Conservation (phyloP, 2,888 invertebrate species). For the Pasiphila rectangulata region DNA sequence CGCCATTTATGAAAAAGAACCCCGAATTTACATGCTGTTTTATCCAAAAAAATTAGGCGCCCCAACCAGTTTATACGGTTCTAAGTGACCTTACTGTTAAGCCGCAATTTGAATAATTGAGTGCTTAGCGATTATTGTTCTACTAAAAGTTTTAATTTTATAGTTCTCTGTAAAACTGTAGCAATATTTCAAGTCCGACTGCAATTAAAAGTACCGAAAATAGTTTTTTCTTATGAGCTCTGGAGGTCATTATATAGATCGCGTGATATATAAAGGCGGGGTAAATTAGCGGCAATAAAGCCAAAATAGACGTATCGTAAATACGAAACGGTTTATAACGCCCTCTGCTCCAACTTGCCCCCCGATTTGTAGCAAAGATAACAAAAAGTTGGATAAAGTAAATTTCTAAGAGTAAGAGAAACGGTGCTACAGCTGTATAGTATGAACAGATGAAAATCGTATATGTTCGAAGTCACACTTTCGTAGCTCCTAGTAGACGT, state of each 20-base stretch:
- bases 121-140: constrained; percentile 1
- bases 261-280: constrained; percentile 47
- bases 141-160: constrained; percentile 4
- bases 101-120: constrained; percentile 2
- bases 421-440: background rate
- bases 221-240: constrained; percentile 37
- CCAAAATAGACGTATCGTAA: constrained; percentile 58
- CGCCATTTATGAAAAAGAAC: constrained; percentile 71
- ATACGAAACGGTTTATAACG: constrained; percentile 57
- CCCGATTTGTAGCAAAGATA: constrained; percentile 48
- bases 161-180: constrained; percentile 7
- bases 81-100: background rate
- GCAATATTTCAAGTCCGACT: constrained; percentile 23
- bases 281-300: constrained; percentile 55
- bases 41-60: constrained; percentile 23
- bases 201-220: constrained; percentile 42
- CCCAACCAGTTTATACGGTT: background rate
- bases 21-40: constrained; percentile 42
- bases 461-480: background rate
- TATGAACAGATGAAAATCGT: constrained; percentile 7
- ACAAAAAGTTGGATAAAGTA: constrained; percentile 47
- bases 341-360: constrained; percentile 43
- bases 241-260: constrained; percentile 45
- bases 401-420: constrained; percentile 17
- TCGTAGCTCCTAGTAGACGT: too few species aligned